A percentile compares a stretch with the other conserved stretches of the same genome.
Conservation (phyloP, 64 coral and sea anemone genomes). For the Astreopora myriophthalma region DNA sequence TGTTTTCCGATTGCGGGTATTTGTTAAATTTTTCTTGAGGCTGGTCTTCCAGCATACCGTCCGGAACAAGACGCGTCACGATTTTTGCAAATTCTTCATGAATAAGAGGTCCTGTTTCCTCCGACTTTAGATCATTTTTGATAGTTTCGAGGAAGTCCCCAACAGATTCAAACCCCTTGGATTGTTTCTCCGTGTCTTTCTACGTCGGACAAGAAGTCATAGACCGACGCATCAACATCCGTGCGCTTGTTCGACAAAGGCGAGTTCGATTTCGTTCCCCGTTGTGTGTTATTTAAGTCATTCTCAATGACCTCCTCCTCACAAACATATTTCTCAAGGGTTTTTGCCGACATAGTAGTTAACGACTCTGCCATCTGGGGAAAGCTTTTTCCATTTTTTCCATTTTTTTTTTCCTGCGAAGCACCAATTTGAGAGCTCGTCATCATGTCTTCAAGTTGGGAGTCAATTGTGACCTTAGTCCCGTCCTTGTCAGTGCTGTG, state of each 20-base stretch:
- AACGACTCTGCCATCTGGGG: neutral
- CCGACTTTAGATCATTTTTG: constrained; percentile 3
- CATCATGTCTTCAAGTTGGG: neutral
- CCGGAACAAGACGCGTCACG: neutral
- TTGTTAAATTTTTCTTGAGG: constrained; percentile 18
- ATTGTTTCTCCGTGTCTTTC: neutral
- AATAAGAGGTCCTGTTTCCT: constrained; percentile 9
- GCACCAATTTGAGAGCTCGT: neutral
- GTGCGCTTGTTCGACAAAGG: too few relatives aligned
- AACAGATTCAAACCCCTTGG: too few relatives aligned
- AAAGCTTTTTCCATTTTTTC: neutral
- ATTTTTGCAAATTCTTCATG: constrained; percentile 19
- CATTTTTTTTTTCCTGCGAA: neutral
- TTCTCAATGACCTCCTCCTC: too few relatives aligned
- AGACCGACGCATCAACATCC: too few relatives aligned
- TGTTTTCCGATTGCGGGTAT: neutral
- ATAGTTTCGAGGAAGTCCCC: neutral
- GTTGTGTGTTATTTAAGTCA: neutral
- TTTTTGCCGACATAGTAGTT: neutral
- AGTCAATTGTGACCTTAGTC: neutral
- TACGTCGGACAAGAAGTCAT: neutral
- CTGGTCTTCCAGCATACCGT: neutral
- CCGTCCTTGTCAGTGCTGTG: neutral
- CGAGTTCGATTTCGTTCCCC: neutral
- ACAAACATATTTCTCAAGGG: neutral